phyloP scores from a whole-genome alignment of 2,888 invertebrate genomes.

The Melieria picta region DNA sequence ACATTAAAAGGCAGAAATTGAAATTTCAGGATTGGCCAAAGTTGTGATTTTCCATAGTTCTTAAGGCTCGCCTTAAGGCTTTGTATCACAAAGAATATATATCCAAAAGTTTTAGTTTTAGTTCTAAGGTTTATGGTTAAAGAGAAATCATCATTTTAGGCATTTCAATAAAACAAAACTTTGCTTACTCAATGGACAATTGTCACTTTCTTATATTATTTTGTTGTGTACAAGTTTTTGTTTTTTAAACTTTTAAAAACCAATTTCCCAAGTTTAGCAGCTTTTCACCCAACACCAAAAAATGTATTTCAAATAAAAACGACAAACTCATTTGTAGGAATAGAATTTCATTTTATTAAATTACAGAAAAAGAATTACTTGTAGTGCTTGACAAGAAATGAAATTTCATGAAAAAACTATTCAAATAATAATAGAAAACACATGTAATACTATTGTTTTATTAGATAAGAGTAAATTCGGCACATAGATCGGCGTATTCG shows the following conservation, averaged over 20 bases:
- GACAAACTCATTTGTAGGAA: not conserved
- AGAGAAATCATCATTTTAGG: too few species aligned
- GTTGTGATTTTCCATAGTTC: too few species aligned
- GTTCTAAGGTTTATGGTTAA: too few species aligned
- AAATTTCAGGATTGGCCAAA: too few species aligned
- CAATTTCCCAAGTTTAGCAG: too few species aligned
- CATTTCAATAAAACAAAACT: not conserved
- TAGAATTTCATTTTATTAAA: not conserved
- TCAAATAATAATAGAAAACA: constrained; percentile 51
- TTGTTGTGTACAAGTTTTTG: too few species aligned
- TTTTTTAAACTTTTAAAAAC: too few species aligned
- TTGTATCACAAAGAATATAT: too few species aligned
- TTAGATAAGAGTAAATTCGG: constrained; percentile 30
- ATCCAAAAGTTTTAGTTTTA: too few species aligned
- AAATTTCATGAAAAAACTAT: constrained; percentile 35
- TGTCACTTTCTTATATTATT: too few species aligned
- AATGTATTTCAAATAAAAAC: not conserved
- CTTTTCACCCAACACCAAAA: not conserved
- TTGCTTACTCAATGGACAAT: not conserved
- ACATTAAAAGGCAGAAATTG: too few species aligned
- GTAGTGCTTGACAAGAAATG: constrained; percentile 1
- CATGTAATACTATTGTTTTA: constrained; percentile 58
- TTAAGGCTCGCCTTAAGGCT: too few species aligned
- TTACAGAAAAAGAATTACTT: not conserved
- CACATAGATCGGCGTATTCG: constrained; percentile 14